Evolutionary conservation across 2,797 vertebrate species (phyloP), one percentile per base, ranked within the genome.

Genomic region (Anableps anableps): DNA sequence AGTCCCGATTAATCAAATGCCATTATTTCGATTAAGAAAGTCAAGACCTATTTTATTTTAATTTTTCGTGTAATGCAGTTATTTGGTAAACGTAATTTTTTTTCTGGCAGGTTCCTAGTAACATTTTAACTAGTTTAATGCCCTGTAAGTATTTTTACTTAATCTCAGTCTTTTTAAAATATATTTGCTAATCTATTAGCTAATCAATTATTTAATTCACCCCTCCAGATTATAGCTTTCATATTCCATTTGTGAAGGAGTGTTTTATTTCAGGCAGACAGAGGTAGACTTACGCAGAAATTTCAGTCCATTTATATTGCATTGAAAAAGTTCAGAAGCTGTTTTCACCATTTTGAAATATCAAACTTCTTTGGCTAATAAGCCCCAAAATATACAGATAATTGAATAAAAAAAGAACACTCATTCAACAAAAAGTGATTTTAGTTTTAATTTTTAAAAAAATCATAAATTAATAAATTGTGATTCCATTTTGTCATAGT

Each of bases 1-100:
- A 94, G 93, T 68, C 92, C 62, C 3, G 82, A 34, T 85, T 83
- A 94, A 89, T 93, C 90, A 83, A 92, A 87, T 60, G 71, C 72
- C 77, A 23, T 90, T 26, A 11, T 31, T 53, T 73, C 74, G 73
- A 81, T 79, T 36, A 66, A 0, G 10, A 53, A 77, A 64, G 34
- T 34, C 31, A 36, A 48, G 7, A 48, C 1, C 1, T 38, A 4
- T 45, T n/a, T 8, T 23, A 21, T 66, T 38, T 36, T 64, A 0
- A 11, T 45, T 45, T 16, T 58, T 58, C 10, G 7, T 17, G 29
- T 58, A 58, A 58, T 58, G 3, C n/a, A 58, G 21, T 26, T 29
- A n/a, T n/a, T 58, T 4, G 55, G 26, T 4, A 9, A 53, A 53
- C 26, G 51, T 53, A 26, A 53, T 23, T 26, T 23, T n/a, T n/a